Base-by-base conservation (phyloP, 2,888 invertebrate species). In the Oscheius sp. region DNA sequence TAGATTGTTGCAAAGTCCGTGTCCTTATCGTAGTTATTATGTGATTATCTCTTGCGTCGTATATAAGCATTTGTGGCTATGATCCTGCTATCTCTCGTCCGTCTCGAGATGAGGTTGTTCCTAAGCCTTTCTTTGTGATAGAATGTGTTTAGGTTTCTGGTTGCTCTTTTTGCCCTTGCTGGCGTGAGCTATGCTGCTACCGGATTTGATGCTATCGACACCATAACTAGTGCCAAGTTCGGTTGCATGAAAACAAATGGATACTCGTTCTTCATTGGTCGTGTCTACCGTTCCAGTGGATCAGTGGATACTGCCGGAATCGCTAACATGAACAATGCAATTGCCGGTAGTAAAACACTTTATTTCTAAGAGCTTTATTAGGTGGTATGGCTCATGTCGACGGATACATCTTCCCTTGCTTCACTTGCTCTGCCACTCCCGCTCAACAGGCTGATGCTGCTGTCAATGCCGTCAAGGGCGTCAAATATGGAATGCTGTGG, bases 341-440 rank as follows among this genome's bases (percentile, higher is more conserved):
- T 73, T n/a, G 65, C 76, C 10, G 77, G 71, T 75, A 32, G 7
- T 7, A 55, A 33, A 21, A 29, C 35, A 68, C 1, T 13, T 33
- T 3, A n/a, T 32, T 35, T 55, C 1, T 13, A 33, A 21, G 53
- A n/a, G 2, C 4, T 42, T 42, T 7, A 42, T 5, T 50, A 77
- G 79, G 77, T 58, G 79, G 81, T 5, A 70, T 76, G 59, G 33
- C 48, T 0, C 70, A 77, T 35, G 80, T 79, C 10, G 80, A 80
- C 35, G 81, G 76, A 10, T 81, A 81, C 63, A 77, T 81, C 53
- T 79, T 81, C 60, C 79, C 81, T 2, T 81, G 81, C 63, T 55
- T 62, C 21, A 57, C 74, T 51, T 48, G 76, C n/a, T 79, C 79
- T 50, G 72, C 75, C 13, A 48, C 73, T 4, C 65, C 76, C n/a